phyloP scores from a whole-genome alignment of 1,140 invertebrate genomes.

The Globodera ellingtonae region DNA sequence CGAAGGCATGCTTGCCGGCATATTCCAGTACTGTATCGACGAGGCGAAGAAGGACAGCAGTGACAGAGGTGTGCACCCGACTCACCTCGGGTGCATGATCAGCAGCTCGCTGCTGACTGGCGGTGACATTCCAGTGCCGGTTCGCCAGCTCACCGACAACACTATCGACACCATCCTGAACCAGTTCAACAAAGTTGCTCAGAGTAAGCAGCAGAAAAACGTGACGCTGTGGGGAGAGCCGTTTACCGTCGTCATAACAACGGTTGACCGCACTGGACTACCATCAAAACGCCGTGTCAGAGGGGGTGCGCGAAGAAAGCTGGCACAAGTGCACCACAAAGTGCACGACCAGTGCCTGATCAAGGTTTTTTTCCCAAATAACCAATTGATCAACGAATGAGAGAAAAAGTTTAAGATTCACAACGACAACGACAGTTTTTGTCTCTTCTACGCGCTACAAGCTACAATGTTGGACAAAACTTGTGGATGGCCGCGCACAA shows the following conservation, averaged over 20 bases:
- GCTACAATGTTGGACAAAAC: not conserved
- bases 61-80: not conserved
- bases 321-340: not conserved
- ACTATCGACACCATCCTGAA: not conserved
- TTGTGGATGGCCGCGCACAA: not conserved
- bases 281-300: not conserved
- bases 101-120: not conserved
- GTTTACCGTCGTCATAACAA: not conserved
- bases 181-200: not conserved
- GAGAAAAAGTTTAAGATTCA: no score
- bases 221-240: not conserved
- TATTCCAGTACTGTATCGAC: not conserved
- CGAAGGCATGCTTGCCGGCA: not conserved
- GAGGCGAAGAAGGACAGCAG: not conserved
- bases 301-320: not conserved
- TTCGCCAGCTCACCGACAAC: not conserved
- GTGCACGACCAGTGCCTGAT: constrained; percentile 7
- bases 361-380: not conserved
- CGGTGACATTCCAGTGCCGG: not conserved
- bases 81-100: not conserved
- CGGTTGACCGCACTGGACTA: not conserved
- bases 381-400: no score
- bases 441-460: not conserved
- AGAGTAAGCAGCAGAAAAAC: not conserved
- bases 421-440: no score